Evolutionary conservation across 2,888 invertebrate genomes (phyloP), one percentile per base, ranked within the genome.

Genomic region (Myopa tessellatipennis): DNA sequence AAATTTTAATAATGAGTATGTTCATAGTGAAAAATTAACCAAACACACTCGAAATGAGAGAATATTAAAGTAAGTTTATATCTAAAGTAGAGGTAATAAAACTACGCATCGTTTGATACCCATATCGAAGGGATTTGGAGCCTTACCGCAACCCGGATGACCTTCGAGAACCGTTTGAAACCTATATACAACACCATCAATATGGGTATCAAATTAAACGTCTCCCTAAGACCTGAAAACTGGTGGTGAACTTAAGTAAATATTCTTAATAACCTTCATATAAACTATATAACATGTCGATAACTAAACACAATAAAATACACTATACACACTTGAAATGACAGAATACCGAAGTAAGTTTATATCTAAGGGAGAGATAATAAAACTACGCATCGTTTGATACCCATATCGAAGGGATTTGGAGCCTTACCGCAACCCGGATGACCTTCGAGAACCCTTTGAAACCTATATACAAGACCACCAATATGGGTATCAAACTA

Each of bases 181-280:
- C 52, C 34, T 0, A 16, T n/a, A 50, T 10, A 4, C 3, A 36
- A 55, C n/a, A 12, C 8, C 12, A 26, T 8, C 52, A 55, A 50
- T 18, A 74, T 74, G 65, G 36, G 67, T 36, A n/a, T 67, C 65
- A 74, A 74, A 55, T 52, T 16, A 74, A 50, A 34, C 52, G 16
- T 63, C 34, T 74, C 36, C 7, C 10, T 18, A 40, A 65, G 38
- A 5, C 7, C 38, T 63, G 38, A 16, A 7, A 7, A 50, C 52
- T 55, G 16, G 3, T n/a, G 4, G 3, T 74, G 0, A 4, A 26
- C 16, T 26, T 34, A 6, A 34, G 3, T 12, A 10, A 5, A 12
- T 65, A 26, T 65, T 7, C 16, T 8, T 65, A 38, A 2, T 34
- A 14, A 0, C 38, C n/a, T 14, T 6, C 6, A 8, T 34, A 36